These are phyloP conservation scores for Doris montereyensis DNA, from an alignment of 2,888 invertebrate species.

Conservation along the genomic window DNA sequence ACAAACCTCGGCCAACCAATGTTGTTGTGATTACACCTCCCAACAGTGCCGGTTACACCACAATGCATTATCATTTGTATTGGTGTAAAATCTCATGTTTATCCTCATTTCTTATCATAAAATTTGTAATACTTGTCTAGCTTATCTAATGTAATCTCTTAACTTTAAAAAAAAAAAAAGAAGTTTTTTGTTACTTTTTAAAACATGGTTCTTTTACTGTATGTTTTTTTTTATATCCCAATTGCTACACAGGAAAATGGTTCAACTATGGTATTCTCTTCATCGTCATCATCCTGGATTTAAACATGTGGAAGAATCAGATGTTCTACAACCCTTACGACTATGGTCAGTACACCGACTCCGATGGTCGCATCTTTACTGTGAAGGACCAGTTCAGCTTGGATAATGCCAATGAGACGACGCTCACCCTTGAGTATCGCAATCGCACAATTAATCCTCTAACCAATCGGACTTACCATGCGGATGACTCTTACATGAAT, in stretches of 20 bases:
- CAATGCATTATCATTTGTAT: too few relatives aligned
- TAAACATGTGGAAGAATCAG: slow-evolving; percentile 77
- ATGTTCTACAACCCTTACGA: slow-evolving; percentile 74
- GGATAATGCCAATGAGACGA: slow-evolving; percentile 62
- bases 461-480: slow-evolving; percentile 71
- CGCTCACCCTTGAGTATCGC: slow-evolving; percentile 72
- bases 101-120: too few relatives aligned
- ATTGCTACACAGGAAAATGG: slow-evolving; percentile 77
- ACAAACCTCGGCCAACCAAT: too few relatives aligned
- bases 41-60: too few relatives aligned
- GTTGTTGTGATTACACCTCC: too few relatives aligned
- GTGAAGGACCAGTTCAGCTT: slow-evolving; percentile 59
- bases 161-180: too few relatives aligned
- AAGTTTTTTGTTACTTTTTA: too few relatives aligned
- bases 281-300: slow-evolving; percentile 75
- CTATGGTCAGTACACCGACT: slow-evolving; percentile 75
- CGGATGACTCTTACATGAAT: slow-evolving; percentile 74
- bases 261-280: slow-evolving; percentile 76
- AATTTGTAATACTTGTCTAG: too few relatives aligned
- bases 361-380: slow-evolving; percentile 69
- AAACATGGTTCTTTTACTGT: too few relatives aligned
- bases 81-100: too few relatives aligned
- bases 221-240: too few relatives aligned
- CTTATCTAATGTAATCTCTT: too few relatives aligned
- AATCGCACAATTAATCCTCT: slow-evolving; percentile 69